Evolutionary conservation across 2,113 vertebrate species (phyloP), one percentile per base, ranked within the genome.

Genomic region (Sphaerodactylus townsendi): DNA sequence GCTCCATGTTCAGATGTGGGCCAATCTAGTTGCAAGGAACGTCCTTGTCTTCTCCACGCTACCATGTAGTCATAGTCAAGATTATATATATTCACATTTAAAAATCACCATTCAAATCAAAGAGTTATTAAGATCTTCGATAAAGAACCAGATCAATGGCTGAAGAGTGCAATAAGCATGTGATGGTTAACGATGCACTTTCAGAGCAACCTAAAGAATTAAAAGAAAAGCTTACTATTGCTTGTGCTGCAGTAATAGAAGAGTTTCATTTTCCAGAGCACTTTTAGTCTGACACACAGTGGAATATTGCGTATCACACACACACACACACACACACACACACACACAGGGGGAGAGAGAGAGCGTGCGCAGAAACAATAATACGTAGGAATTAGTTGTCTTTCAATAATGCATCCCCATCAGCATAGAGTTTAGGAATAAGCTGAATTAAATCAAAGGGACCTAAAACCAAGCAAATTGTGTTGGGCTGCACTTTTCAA

Each of bases 1-100:
- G 86, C 83, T 86, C 19, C 0, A 91, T 81, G 80, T 85, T 89
- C 85, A 93, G 90, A 88, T 62, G 25, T 28, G 59, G 59, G 59
- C 59, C 88, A 0, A 73, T 86, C 87, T 93, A 80, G 79, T 81
- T 85, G 65, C 85, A 85, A 87, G 90, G 87, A 83, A 80, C 90
- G 91, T 90, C 90, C 71, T 89, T 91, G 92, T 92, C 91, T 91
- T 89, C 92, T 85, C 86, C 77, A 30, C 87, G 86, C 74, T 87
- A 86, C 86, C 79, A 86, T 4, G 85, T 37, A 79, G 87, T 88
- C 69, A 62, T 37, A 14, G 3, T 59, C 70, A 62, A 74, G 30
- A 39, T 39, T 74, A 73, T 19, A n/a, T 30, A 66, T 19, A 10
- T 62, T 89, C 86, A 90, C 0, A 8, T 68, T 8, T 69, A 33